Conservation (phyloP, 2,113 vertebrate genomes). For the Orcinus orca region DNA sequence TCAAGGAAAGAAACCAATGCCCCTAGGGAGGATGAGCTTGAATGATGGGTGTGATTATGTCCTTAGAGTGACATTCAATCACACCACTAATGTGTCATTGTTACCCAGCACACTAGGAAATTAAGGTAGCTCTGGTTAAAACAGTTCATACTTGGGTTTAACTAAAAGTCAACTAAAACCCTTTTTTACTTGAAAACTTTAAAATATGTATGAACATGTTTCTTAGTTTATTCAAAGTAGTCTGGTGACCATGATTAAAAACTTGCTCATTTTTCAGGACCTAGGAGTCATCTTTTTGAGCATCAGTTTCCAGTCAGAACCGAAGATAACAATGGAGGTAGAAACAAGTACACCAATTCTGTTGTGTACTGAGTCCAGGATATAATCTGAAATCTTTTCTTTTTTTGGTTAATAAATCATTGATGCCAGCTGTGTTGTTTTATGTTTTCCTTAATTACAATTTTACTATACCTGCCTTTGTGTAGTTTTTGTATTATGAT, state of each 20-base stretch:
- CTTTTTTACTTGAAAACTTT: not conserved
- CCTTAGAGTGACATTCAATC: not conserved
- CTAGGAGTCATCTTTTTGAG: not conserved
- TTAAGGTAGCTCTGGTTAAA: not conserved
- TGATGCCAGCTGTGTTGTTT: not conserved
- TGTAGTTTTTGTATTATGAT: not conserved
- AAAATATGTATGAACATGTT: not conserved
- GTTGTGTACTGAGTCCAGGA: not conserved
- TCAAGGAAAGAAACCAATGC: not conserved
- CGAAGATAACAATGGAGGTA: not conserved
- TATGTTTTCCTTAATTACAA: not conserved
- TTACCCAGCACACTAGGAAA: not conserved
- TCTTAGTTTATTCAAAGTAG: not conserved
- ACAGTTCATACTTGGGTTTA: not conserved
- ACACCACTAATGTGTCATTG: not conserved
- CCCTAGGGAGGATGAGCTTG: not conserved
- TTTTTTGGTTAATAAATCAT: not conserved
- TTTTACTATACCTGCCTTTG: not conserved
- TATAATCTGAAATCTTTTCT: not conserved
- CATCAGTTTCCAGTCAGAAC: not conserved
- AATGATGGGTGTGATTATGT: not conserved
- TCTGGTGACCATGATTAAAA: not conserved
- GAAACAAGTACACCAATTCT: not conserved
- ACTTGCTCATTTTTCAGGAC: not conserved
- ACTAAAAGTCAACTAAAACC: not conserved